Evolutionary conservation across 1,140 invertebrate species (phyloP).

Genomic region (Parapsyche elsis): DNA sequence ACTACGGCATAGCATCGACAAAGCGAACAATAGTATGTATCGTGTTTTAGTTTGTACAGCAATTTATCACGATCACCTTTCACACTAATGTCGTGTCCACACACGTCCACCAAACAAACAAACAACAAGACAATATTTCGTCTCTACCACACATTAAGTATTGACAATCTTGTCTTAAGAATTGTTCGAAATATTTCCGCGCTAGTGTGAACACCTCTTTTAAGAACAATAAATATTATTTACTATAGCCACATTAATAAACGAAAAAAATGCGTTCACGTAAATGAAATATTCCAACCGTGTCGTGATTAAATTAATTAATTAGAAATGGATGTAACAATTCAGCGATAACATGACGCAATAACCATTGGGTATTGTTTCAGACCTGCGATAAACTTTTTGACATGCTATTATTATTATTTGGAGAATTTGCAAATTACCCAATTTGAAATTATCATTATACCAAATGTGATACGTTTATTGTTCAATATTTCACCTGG

Average conservation of each 20-base stretch:
- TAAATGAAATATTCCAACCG: neutral
- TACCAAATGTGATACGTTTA: no score
- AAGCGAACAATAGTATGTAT: neutral
- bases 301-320: neutral
- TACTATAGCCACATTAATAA: neutral
- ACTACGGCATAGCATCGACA: neutral
- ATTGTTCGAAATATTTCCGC: neutral
- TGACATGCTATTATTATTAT: no score
- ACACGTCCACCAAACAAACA: no score
- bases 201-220: neutral
- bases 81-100: neutral
- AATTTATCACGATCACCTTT: constrained; percentile 17
- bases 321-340: neutral
- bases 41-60: neutral
- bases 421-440: no score
- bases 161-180: no score
- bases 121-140: no score
- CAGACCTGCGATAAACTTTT: neutral
- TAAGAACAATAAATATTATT: neutral
- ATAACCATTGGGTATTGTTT: neutral
- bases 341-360: neutral
- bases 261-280: neutral
- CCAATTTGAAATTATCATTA: no score
- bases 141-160: no score
- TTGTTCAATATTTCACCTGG: no score